Evolutionary conservation across 2,797 vertebrate genomes (phyloP).

Genomic region (Liparis tanakae): DNA sequence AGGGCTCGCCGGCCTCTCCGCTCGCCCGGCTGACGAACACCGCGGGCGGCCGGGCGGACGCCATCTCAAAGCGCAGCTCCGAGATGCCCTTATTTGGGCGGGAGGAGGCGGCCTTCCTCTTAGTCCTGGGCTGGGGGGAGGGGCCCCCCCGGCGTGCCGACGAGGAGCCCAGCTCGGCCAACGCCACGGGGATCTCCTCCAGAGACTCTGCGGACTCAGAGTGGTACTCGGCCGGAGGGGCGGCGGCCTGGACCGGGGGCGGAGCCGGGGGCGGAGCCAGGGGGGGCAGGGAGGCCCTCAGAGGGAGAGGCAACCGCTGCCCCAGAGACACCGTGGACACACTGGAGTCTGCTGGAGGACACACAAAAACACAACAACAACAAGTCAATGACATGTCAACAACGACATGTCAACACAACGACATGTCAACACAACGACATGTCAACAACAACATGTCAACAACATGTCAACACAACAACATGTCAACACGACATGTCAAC

Average conservation of each 20-base stretch:
- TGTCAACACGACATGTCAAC: too few relatives aligned
- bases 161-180: slow-evolving; percentile 87
- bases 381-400: too few relatives aligned
- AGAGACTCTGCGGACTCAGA: slow-evolving; percentile 91
- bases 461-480: too few relatives aligned
- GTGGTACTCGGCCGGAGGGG: slow-evolving; percentile 86
- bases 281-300: slow-evolving; percentile 71
- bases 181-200: slow-evolving; percentile 91
- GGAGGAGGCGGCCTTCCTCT: slow-evolving; percentile 68
- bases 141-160: slow-evolving; percentile 34
- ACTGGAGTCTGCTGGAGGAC: slow-evolving; percentile 74
- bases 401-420: too few relatives aligned
- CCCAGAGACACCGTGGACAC: slow-evolving; percentile 69
- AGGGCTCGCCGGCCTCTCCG: slow-evolving; percentile 65
- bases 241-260: slow-evolving; percentile 77
- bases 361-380: too few relatives aligned
- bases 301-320: slow-evolving; percentile 79
- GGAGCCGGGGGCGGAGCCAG: slow-evolving; percentile 43
- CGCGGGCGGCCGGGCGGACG: slow-evolving; percentile 68
- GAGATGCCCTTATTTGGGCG: background rate
- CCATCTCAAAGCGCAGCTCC: slow-evolving; percentile 81
- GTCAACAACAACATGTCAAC: too few relatives aligned
- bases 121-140: slow-evolving; percentile 75
- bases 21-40: slow-evolving; percentile 88
- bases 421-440: too few relatives aligned